Evolutionary conservation across 2,113 vertebrate genomes (phyloP), one percentile per base, ranked within the genome.

Genomic region (Phaethornis superciliosus): DNA sequence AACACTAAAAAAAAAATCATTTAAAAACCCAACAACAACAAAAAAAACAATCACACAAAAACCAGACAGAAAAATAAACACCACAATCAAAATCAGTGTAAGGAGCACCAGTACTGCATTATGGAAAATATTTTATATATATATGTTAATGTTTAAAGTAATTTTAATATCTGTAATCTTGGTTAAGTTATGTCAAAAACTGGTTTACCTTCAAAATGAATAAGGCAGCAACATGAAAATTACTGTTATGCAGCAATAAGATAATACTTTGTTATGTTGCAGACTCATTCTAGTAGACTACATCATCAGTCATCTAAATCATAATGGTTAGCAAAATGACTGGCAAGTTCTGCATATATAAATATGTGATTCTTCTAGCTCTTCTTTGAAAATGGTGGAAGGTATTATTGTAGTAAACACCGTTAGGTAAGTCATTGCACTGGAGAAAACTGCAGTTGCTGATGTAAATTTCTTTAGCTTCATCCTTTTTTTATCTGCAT

Each of bases 281-380:
- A 80, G 65, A 30, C 26, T 75, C 26, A 46, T 89, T 88, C 20
- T n/a, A 56, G 5, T 65, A 75, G 60, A 55, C 72, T 89, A 64
- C 33, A 71, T 90, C 30, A 6, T 44, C 60, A 54, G 68, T 67
- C 69, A 80, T 91, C 62, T 81, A 85, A 84, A 85, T 92, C 10
- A 40, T 83, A 59, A 85, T 65, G 0, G 0, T 76, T 90, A 86
- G 22, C 35, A 64, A 88, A 94, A 77, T 44, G 8, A 64, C 33
- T 74, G 68, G 51, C 62, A 93, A 69, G 26, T 69, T 95, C 74
- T 91, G 85, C 63, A 51, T 92, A 71, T 89, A 78, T 85, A 67
- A 89, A 42, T 63, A 27, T 76, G 1, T 92, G 26, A 28, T 49
- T 76, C 27, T 49, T 86, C 44, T 74, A 62, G 49, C 67, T 62